Conservation (phyloP, 2,113 vertebrate genomes). For the Camelus dromedarius region DNA sequence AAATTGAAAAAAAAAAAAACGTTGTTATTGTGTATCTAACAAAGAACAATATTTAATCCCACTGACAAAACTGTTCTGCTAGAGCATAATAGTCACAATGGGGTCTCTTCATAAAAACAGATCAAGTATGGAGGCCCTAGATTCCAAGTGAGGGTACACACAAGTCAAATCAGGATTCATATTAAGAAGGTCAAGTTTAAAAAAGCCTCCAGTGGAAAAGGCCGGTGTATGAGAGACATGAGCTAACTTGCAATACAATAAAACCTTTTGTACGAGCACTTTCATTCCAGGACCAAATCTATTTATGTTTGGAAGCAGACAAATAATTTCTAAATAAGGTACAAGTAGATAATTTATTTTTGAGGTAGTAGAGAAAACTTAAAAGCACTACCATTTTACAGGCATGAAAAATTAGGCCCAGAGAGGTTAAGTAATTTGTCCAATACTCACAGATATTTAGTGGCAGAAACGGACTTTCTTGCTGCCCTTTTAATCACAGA, state of each 20-base stretch:
- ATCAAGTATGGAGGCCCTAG: background rate
- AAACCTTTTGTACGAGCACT: conserved; percentile 44
- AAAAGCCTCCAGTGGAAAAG: background rate
- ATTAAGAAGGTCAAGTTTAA: conserved; percentile 48
- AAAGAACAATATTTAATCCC: conserved; percentile 68
- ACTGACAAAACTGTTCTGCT: conserved; percentile 35
- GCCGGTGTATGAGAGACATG: conserved; percentile 29
- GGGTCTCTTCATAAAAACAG: conserved; percentile 60
- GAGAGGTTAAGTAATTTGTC: background rate
- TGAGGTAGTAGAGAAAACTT: background rate
- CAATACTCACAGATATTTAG: background rate
- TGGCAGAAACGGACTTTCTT: background rate
- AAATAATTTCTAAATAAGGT: conserved; percentile 73
- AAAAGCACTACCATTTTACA: background rate
- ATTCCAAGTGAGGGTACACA: conserved; percentile 33
- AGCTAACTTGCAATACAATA: conserved; percentile 69
- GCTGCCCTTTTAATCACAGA: conserved; percentile 61
- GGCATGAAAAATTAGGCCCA: conserved; percentile 3
- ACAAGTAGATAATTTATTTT: conserved; percentile 34
- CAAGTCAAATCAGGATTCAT: conserved; percentile 52
- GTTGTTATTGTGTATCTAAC: conserved; percentile 63
- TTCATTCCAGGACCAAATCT: conserved; percentile 60
- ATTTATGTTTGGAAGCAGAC: conserved; percentile 53
- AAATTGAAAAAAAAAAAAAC: conserved; percentile 64
- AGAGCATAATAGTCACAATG: conserved; percentile 41